Evolutionary conservation across 1,140 invertebrate species (phyloP).

Genomic region (Drosophila guanche): DNA sequence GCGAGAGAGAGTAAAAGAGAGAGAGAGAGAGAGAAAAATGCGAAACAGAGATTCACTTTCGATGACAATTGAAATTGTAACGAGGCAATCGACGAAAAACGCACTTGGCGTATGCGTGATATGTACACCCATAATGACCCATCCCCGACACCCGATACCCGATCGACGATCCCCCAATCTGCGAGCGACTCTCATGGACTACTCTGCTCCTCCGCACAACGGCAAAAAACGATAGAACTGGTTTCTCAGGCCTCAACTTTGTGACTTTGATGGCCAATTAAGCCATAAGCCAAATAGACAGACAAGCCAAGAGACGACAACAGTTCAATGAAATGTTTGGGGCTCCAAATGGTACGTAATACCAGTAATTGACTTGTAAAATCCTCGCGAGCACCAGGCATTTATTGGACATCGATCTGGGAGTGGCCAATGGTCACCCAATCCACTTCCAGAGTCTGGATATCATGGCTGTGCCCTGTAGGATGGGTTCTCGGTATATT

Average conservation of each 20-base stretch:
- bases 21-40: neutral
- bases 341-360: slow-evolving; percentile 26
- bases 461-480: too few species aligned
- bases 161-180: too few species aligned
- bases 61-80: slow-evolving; percentile 67
- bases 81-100: slow-evolving; percentile 65
- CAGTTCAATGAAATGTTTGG: slow-evolving; percentile 73
- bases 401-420: slow-evolving; percentile 28
- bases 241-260: slow-evolving; percentile 50
- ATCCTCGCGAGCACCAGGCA: slow-evolving; percentile 26
- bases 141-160: neutral
- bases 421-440: slow-evolving; percentile 2
- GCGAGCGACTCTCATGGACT: neutral
- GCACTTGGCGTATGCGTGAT: slow-evolving; percentile 70
- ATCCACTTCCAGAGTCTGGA: neutral
- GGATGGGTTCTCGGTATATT: too few species aligned
- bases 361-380: slow-evolving; percentile 54
- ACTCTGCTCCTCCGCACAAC: neutral
- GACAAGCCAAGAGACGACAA: slow-evolving; percentile 23
- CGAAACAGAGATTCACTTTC: slow-evolving; percentile 57
- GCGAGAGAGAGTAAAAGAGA: slow-evolving; percentile 8
- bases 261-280: slow-evolving; percentile 72
- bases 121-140: slow-evolving; percentile 47
- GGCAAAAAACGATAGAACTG: slow-evolving; percentile 33
- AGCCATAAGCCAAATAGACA: slow-evolving; percentile 49